Evolutionary conservation across 64 coral and sea anemone species (phyloP).

Genomic region (Pachyseris speciosa): DNA sequence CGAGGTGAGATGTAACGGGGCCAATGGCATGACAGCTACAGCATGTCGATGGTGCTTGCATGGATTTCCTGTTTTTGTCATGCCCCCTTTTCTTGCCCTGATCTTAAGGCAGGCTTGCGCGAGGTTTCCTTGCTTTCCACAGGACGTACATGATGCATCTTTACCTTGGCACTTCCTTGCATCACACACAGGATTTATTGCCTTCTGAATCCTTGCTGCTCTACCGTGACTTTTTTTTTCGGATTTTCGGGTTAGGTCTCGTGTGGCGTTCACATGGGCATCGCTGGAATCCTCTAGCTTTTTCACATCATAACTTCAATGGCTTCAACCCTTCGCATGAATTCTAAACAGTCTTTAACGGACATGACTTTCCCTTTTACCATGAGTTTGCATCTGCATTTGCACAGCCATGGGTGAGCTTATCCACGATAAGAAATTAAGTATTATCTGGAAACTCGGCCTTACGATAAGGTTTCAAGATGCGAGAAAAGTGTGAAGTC

Average conservation of each 20-base stretch:
- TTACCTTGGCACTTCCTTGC: slow-evolving; percentile 37
- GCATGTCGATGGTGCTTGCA: neutral
- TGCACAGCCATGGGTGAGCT: slow-evolving; percentile 55
- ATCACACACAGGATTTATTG: slow-evolving; percentile 42
- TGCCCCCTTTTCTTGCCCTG: slow-evolving; percentile 9
- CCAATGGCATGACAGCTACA: slow-evolving; percentile 12
- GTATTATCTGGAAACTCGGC: slow-evolving; percentile 69
- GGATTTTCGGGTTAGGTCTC: slow-evolving; percentile 34
- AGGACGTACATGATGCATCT: slow-evolving; percentile 40
- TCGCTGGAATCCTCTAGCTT: slow-evolving; percentile 22
- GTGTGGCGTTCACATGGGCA: slow-evolving; percentile 9
- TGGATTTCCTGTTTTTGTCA: slow-evolving; percentile 1
- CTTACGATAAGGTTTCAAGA: slow-evolving; percentile 61
- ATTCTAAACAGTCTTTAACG: slow-evolving; percentile 45
- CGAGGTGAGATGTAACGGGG: too few species aligned
- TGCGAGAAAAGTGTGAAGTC: slow-evolving; percentile 26
- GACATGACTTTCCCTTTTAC: slow-evolving; percentile 42
- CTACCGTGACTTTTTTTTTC: slow-evolving; percentile 11
- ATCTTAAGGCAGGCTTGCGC: slow-evolving; percentile 57
- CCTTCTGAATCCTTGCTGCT: neutral
- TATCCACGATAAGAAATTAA: slow-evolving; percentile 58
- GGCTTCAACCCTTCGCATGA: slow-evolving; percentile 31
- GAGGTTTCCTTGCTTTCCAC: slow-evolving; percentile 46
- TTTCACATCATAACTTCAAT: slow-evolving; percentile 52
- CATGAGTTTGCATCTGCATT: slow-evolving; percentile 58